phyloP scores from a whole-genome alignment of 2,888 invertebrate species.

The Pristionchus maxplancki region DNA sequence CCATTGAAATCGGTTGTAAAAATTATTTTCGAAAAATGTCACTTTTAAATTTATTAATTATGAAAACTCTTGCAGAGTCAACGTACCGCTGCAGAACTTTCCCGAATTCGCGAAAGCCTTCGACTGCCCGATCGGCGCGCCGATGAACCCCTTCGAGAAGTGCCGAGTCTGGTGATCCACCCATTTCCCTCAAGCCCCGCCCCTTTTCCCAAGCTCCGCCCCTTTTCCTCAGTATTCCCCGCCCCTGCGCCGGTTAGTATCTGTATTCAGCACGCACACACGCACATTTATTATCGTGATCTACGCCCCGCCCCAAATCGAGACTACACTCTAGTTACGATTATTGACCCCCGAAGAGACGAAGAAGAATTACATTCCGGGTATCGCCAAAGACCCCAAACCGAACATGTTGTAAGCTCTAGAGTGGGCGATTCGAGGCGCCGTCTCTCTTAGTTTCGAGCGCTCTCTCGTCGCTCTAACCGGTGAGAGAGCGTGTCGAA shows the following conservation, averaged over 20 bases:
- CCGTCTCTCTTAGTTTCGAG: no score
- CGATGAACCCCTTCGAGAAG: constrained; percentile 77
- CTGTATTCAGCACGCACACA: constrained; percentile 1
- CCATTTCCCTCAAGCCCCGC: background rate
- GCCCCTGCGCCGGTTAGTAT: background rate
- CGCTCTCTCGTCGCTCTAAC: no score
- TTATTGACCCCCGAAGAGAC: background rate
- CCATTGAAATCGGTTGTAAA: no score
- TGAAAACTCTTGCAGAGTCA: constrained; percentile 64
- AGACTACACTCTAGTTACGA: no score
- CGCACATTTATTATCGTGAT: background rate
- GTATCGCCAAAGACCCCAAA: background rate
- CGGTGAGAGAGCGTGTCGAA: no score
- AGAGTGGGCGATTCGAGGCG: no score
- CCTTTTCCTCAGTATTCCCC: constrained; percentile 2
- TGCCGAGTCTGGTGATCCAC: constrained; percentile 71
- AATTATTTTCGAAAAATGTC: no score
- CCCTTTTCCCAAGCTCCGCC: background rate
- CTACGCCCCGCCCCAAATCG: background rate
- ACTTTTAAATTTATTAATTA: background rate
- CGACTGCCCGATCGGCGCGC: constrained; percentile 73
- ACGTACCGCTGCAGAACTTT: constrained; percentile 74
- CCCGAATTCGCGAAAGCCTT: constrained; percentile 76
- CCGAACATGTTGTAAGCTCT: constrained; percentile 1
- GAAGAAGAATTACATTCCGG: constrained; percentile 1